These are phyloP conservation scores for Lepidostoma basale DNA, from an alignment of 1,140 invertebrate species.

Conservation along the genomic window DNA sequence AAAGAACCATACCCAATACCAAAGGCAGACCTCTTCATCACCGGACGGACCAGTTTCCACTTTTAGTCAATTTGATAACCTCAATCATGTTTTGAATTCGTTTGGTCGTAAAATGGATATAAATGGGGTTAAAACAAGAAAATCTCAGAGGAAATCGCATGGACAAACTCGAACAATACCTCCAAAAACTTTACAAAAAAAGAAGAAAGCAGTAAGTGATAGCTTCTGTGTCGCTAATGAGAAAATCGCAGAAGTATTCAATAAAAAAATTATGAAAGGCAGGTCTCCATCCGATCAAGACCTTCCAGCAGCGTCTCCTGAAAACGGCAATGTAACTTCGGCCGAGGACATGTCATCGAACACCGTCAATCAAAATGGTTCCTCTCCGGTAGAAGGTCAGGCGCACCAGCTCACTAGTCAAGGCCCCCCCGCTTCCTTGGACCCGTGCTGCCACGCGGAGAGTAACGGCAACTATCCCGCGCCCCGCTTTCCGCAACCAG, in stretches of 20 bases:
- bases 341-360: background rate
- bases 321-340: background rate
- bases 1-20: constrained; percentile 50
- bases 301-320: background rate
- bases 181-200: constrained; percentile 4
- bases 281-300: background rate
- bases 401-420: no score
- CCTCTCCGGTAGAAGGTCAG: no score
- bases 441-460: no score
- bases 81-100: constrained; percentile 21
- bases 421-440: no score
- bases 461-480: no score
- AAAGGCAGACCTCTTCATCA: constrained; percentile 53
- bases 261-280: background rate
- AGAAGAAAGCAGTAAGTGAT: constrained; percentile 20
- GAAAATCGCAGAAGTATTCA: no score
- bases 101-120: constrained; percentile 32
- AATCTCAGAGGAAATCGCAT: constrained; percentile 32
- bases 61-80: constrained; percentile 26
- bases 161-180: background rate
- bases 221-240: no score
- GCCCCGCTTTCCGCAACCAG: no score
- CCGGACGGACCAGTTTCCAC: constrained; percentile 48
- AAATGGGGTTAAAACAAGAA: constrained; percentile 1
- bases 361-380: no score